Base-by-base conservation (phyloP, 2,888 invertebrate species). In the Plutella xylostella region DNA sequence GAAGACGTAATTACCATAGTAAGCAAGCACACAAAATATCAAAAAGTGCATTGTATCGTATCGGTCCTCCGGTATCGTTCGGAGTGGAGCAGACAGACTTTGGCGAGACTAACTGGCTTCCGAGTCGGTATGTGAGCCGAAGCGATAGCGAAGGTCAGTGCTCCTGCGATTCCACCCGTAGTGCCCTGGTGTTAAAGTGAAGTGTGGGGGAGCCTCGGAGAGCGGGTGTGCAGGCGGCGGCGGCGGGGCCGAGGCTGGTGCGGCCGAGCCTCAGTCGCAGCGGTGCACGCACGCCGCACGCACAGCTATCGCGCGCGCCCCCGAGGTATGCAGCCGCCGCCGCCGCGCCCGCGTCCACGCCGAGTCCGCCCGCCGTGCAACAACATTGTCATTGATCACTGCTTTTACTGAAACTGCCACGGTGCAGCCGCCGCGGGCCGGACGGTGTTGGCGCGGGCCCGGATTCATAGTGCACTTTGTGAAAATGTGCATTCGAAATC, bases 241-340 rank as follows among this genome's bases (percentile, higher is more conserved):
- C 42, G 34, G 42, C 34, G 34, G 33, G 63, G 52, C 20, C 37
- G 19, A 37, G 28, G 28, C 28, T 28, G 38, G 38, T 31, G 18
- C 18, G 19, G 19, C 9, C 30, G 18, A 18, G 30, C 31, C 54
- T 57, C 68, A 79, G 80, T 79, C 72, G 71, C 75, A 73, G 80
- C 82, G 83, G 82, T 82, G 83, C 82, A 83, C 83, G 82, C 82
- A 79, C 83, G 65, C 83, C 82, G 82, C 77, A 82, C 83, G 83
- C 83, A 54, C 53, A 83, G 82, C 79, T 80, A 82, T 80, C 82
- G 82, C 79, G 79, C 79, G 78, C 79, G 72, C 66, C 61, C 70
- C 77, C 76, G 77, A 82, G 83, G 82, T 82, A 79, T 67, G 67
- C 75, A 66, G 62, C 51, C 51, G 51, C 47, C 49, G 46, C 53